phyloP scores from a whole-genome alignment of 2,888 invertebrate genomes.

The Tromatobia lineatoria region DNA sequence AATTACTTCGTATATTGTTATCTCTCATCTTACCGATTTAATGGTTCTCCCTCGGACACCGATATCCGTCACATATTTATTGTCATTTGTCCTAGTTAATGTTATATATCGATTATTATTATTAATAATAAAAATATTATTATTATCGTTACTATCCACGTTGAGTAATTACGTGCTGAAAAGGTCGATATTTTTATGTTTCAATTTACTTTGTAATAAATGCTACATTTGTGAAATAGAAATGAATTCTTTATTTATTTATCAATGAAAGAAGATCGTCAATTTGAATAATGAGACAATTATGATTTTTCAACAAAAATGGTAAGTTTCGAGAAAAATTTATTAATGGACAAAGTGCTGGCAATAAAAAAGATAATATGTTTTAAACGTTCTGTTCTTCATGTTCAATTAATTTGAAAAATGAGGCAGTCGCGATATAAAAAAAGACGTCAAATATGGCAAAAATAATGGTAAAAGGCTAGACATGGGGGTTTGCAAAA shows the following conservation, averaged over 20 bases:
- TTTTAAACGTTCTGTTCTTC: too few species aligned
- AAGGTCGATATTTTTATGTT: conserved; percentile 57
- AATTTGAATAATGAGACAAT: too few species aligned
- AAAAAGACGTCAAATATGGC: too few species aligned
- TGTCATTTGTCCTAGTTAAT: conserved; percentile 25
- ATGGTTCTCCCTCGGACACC: conserved; percentile 4
- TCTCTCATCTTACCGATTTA: conserved; percentile 4
- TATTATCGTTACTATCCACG: conserved; percentile 33
- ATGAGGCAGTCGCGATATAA: too few species aligned
- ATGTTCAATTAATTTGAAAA: too few species aligned
- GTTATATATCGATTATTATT: conserved; percentile 21
- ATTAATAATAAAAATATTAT: conserved; percentile 19
- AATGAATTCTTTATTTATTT: conserved; percentile 44
- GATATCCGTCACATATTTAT: conserved; percentile 12
- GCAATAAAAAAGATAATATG: too few species aligned
- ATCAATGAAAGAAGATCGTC: too few species aligned
- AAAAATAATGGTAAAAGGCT: too few species aligned
- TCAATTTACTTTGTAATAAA: conserved; percentile 9
- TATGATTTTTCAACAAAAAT: too few species aligned
- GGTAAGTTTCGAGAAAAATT: too few species aligned
- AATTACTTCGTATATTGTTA: conserved; percentile 25
- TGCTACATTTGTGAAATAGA: conserved; percentile 35
- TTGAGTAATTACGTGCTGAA: conserved; percentile 37
- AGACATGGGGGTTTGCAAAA: too few species aligned
- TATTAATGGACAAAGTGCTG: too few species aligned